Percentiles rank a stretch among this genome's conserved stretches.
Conservation (phyloP, 2,797 vertebrate species). For the Botia almorhae region DNA sequence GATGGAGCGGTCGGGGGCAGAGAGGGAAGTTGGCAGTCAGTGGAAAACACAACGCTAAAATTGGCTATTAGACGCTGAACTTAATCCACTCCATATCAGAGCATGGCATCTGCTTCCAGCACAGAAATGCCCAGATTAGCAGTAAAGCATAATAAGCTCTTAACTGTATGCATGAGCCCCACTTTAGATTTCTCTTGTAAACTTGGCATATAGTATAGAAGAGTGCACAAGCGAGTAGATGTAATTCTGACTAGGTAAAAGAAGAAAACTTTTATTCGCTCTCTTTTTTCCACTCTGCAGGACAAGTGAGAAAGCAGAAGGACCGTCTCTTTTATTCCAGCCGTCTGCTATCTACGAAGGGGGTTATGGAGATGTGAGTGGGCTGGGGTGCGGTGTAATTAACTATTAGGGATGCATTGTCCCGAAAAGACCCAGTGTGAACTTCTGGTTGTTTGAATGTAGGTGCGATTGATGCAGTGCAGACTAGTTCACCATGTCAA, state of each 20-base stretch:
- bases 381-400: constrained; percentile 24
- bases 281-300: no score
- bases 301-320: no score
- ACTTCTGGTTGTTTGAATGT: not conserved
- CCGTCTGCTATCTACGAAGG: not conserved
- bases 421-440: constrained; percentile 6
- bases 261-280: not conserved
- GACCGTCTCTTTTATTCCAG: constrained; percentile 3
- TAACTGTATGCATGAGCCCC: constrained; percentile 53
- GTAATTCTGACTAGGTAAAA: not conserved
- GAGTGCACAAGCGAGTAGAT: constrained; percentile 6
- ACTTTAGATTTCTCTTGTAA: constrained; percentile 48
- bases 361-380: not conserved
- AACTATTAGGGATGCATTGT: constrained; percentile 16
- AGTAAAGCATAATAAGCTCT: constrained; percentile 57
- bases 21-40: constrained; percentile 34
- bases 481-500: not conserved
- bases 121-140: constrained; percentile 61
- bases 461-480: constrained; percentile 9
- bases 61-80: constrained; percentile 59
- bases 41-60: constrained; percentile 45
- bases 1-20: constrained; percentile 21
- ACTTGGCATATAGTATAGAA: constrained; percentile 3
- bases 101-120: constrained; percentile 56
- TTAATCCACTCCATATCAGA: constrained; percentile 62